Evolutionary conservation across 2,797 vertebrate genomes (phyloP), one percentile per base, ranked within the genome.

Genomic region (Cossypha dichroa): DNA sequence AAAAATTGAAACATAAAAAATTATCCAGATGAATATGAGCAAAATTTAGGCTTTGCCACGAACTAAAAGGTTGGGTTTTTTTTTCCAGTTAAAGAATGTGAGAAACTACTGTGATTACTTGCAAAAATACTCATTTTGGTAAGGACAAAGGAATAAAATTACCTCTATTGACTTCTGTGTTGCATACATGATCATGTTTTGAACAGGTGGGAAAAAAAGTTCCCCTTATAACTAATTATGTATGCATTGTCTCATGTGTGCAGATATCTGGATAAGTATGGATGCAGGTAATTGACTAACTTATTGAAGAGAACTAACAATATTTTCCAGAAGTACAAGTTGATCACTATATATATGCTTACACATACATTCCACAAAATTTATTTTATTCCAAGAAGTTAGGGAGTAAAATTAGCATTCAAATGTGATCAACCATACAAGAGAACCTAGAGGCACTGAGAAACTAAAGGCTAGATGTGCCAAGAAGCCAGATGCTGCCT

Each of bases 401-500:
- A 91, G 59, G 62, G 94, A 73, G 25, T 82, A 87, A 90, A 97
- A 96, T 96, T 76, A 68, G 18, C 49, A 91, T 82, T 97, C 80
- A 93, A 79, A 97, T 90, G 41, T 93, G 95, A 73, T 64, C 85
- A 97, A 62, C 45, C 73, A 62, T 93, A 64, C 48, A 92, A 79
- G 49, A 94, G 89, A 94, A 94, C 81, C 85, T 87, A 85, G 81
- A 96, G 84, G 91, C 96, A 72, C 56, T 93, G 76, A 93, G 80
- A 95, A 97, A 80, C 76, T 94, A 88, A 68, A 87, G 92, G n/a
- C 67, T 80, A 64, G 38, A 96, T 94, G 95, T 96, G 96, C 97
- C 97, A 98, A 97, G 88, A 56, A 97, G 94, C 86, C 97, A 98
- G 98, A 98, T 98, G 97, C 95, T 96, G 75, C 67, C 85, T 97